These are phyloP conservation scores for Odontomyia ornata DNA, from an alignment of 2,888 invertebrate species.

Conservation along the genomic window DNA sequence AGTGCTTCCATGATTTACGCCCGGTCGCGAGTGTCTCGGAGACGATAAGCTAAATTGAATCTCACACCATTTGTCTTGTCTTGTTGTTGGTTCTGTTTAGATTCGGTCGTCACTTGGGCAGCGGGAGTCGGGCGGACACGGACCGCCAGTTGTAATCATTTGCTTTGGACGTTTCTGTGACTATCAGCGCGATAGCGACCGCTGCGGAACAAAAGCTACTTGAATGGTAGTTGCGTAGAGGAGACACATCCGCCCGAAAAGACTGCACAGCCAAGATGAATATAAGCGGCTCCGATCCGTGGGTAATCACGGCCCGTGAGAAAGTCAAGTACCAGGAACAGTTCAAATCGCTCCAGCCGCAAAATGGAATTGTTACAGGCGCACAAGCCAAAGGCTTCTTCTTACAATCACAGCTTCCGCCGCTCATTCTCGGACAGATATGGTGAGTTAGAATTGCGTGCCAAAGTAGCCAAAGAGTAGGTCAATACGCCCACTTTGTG, in stretches of 20 bases:
- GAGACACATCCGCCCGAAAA: conserved; percentile 5
- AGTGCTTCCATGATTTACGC: not conserved
- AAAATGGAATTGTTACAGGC: conserved; percentile 88
- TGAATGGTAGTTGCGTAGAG: conserved; percentile 33
- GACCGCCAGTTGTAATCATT: conserved; percentile 35
- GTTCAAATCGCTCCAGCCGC: conserved; percentile 86
- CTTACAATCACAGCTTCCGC: conserved; percentile 90
- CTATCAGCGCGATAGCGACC: conserved; percentile 19
- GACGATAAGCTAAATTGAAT: conserved; percentile 15
- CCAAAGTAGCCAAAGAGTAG: not conserved
- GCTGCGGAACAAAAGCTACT: not conserved
- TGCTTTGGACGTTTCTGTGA: conserved; percentile 19
- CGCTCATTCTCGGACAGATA: conserved; percentile 89
- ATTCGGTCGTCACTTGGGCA: conserved; percentile 8
- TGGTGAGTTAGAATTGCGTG: conserved; percentile 72
- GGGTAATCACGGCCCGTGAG: conserved; percentile 88
- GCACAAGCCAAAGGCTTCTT: conserved; percentile 94
- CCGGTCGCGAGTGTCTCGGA: not conserved
- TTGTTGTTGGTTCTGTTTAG: conserved; percentile 14
- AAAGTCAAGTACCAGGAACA: conserved; percentile 89
- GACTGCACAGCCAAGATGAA: conserved; percentile 56
- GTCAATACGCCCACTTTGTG: conserved; percentile 10
- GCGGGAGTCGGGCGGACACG: conserved; percentile 36
- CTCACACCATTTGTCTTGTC: conserved; percentile 27
- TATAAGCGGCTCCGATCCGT: conserved; percentile 75